These are phyloP conservation scores for Solen grandis DNA, from an alignment of 1,140 invertebrate species.

Conservation along the genomic window DNA sequence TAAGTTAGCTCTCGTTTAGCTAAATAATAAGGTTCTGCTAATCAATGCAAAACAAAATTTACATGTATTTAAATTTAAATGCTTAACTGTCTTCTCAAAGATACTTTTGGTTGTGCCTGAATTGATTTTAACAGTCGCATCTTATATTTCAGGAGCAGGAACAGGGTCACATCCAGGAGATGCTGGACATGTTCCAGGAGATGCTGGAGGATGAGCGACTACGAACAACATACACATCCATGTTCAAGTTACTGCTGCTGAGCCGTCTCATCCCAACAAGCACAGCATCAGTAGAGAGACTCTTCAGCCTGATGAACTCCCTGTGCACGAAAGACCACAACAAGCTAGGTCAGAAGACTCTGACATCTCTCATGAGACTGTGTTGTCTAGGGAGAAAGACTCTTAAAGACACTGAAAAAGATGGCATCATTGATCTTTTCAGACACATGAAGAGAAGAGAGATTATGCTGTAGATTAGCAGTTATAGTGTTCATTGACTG, in stretches of 20 bases:
- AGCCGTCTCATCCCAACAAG: constrained; percentile 13
- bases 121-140: not conserved
- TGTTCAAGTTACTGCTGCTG: constrained; percentile 7
- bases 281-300: constrained; percentile 22
- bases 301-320: constrained; percentile 19
- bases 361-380: not conserved
- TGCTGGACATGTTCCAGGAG: constrained; percentile 21
- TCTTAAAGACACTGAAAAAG: not conserved
- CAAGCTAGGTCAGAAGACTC: not conserved
- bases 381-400: not conserved
- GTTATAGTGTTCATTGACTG: not conserved
- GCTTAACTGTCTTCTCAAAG: not conserved
- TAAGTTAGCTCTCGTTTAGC: too few species aligned
- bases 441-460: not conserved
- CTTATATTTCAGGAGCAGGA: constrained; percentile 16
- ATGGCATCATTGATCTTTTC: not conserved
- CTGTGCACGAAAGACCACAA: constrained; percentile 5
- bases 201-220: constrained; percentile 3
- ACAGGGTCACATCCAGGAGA: not conserved
- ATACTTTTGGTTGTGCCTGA: not conserved
- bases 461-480: not conserved
- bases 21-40: too few species aligned
- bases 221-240: not conserved
- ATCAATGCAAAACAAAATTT: too few species aligned
- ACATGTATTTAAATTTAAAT: too few species aligned